phyloP scores from a whole-genome alignment of 2,113 vertebrate genomes.

The Vicugna pacos region DNA sequence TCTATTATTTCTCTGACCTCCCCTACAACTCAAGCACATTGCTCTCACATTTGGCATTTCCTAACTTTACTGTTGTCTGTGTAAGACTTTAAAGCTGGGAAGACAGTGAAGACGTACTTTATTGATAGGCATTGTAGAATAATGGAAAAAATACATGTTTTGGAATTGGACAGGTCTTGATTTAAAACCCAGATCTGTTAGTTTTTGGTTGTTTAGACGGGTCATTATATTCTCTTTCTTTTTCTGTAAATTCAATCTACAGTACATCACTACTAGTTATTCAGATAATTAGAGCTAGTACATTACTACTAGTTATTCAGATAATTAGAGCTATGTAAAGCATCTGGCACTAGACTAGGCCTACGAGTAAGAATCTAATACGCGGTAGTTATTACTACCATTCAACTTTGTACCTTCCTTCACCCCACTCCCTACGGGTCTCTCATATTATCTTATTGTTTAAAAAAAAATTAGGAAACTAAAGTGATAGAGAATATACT shows the following conservation, averaged over 20 bases:
- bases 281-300: not conserved
- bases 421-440: not conserved
- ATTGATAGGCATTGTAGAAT: not conserved
- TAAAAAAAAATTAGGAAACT: conserved; percentile 4
- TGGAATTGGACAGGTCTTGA: not conserved
- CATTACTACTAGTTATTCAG: not conserved
- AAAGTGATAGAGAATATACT: not conserved
- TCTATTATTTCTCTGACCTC: not conserved
- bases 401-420: not conserved
- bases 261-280: not conserved
- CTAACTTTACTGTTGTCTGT: not conserved
- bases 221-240: conserved; percentile 10
- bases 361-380: not conserved
- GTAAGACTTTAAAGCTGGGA: not conserved
- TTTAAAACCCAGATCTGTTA: not conserved
- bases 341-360: not conserved
- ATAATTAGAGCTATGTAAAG: not conserved
- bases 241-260: not conserved
- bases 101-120: conserved; percentile 4
- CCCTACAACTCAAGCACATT: not conserved
- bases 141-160: not conserved
- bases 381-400: not conserved
- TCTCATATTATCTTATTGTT: not conserved
- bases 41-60: not conserved
- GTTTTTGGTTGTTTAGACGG: not conserved